Conservation (phyloP, 2,888 invertebrate species). For the Scaptomyza reducta region DNA sequence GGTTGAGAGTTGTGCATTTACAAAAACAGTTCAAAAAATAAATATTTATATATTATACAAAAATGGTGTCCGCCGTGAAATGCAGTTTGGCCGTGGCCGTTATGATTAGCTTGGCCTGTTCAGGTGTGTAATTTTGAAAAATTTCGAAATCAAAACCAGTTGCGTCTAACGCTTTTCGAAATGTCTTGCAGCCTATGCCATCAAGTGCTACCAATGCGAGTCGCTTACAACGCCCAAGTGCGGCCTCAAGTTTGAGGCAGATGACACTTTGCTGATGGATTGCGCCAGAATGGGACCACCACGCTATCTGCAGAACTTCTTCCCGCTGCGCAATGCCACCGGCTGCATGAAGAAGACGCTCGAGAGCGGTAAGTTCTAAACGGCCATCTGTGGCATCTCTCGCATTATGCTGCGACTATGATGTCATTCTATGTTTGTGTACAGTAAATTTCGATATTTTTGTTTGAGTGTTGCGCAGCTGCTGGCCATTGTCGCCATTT, state of each 20-base stretch:
- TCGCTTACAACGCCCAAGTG: conserved; percentile 80
- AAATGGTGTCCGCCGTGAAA: conserved; percentile 66
- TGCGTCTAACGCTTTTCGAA: conserved; percentile 6
- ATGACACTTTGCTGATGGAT: conserved; percentile 74
- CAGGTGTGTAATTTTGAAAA: conserved; percentile 50
- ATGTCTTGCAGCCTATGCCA: conserved; percentile 74
- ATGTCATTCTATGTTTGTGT: conserved; percentile 51
- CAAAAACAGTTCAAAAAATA: neutral
- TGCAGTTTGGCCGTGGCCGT: conserved; percentile 73
- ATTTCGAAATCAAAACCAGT: conserved; percentile 12
- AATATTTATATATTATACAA: conserved; percentile 7
- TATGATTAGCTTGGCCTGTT: conserved; percentile 64
- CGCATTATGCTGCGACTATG: conserved; percentile 32
- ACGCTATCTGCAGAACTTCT: conserved; percentile 73
- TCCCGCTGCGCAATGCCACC: conserved; percentile 79
- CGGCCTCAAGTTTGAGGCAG: conserved; percentile 80
- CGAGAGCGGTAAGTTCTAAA: conserved; percentile 75
- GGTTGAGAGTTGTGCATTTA: conserved; percentile 46
- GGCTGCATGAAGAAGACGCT: conserved; percentile 83
- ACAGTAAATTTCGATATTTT: conserved; percentile 8
- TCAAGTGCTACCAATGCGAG: conserved; percentile 83
- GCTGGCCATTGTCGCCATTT: conserved; percentile 34
- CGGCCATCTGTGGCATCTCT: conserved; percentile 9
- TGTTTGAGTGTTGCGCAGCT: conserved; percentile 34
- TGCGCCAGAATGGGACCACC: conserved; percentile 78